Evolutionary conservation across 2,113 vertebrate species (phyloP).

Genomic region (Psilopogon haemacephalus): DNA sequence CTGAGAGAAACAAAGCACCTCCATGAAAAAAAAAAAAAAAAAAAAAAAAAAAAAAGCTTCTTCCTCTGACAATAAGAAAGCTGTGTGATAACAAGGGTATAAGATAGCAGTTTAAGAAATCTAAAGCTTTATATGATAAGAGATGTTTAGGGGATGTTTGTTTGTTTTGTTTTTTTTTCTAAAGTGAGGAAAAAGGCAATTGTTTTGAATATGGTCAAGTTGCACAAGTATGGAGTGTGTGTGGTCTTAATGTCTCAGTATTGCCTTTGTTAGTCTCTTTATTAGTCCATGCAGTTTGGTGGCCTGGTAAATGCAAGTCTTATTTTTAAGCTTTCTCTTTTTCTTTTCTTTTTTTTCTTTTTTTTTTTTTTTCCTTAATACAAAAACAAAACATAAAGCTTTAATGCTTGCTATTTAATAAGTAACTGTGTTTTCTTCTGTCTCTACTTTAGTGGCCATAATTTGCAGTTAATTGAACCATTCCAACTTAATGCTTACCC

Average conservation of each 20-base stretch:
- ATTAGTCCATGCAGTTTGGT: slow-evolving; percentile 57
- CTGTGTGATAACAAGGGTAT: not conserved
- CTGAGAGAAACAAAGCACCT: slow-evolving; percentile 46
- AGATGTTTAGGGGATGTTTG: slow-evolving; percentile 40
- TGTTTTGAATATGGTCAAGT: slow-evolving; percentile 52
- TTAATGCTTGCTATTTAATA: slow-evolving; percentile 69
- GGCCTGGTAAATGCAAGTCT: slow-evolving; percentile 67
- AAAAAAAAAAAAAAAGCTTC: not conserved
- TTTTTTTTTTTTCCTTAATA: not conserved
- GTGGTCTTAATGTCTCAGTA: slow-evolving; percentile 69
- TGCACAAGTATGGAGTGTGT: slow-evolving; percentile 55
- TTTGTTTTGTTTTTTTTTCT: not conserved
- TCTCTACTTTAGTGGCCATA: slow-evolving; percentile 65
- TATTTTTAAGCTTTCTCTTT: slow-evolving; percentile 62
- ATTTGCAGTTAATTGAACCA: slow-evolving; percentile 70
- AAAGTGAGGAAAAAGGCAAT: slow-evolving; percentile 41
- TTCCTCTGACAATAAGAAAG: slow-evolving; percentile 15
- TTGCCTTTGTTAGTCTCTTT: slow-evolving; percentile 63
- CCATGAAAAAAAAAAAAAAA: not conserved
- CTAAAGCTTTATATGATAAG: slow-evolving; percentile 59
- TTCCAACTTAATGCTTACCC: slow-evolving; percentile 69
- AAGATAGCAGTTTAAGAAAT: slow-evolving; percentile 1
- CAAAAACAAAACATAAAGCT: slow-evolving; percentile 67
- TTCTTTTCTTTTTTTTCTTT: not conserved
- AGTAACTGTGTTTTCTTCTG: slow-evolving; percentile 62